phyloP scores from a whole-genome alignment of 2,113 vertebrate genomes.

The Meles meles region DNA sequence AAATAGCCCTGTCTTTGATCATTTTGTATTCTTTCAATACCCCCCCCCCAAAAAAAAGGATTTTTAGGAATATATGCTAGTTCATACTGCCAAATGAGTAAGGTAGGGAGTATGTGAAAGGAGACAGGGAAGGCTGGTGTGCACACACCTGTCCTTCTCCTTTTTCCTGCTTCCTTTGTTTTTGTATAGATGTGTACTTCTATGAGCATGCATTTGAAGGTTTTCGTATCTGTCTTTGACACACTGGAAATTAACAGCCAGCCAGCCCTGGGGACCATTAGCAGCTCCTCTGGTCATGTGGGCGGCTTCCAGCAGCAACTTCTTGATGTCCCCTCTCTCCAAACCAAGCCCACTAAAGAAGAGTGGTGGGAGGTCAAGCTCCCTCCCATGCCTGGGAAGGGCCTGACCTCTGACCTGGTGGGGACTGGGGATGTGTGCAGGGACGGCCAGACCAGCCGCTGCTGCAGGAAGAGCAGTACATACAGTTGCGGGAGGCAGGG shows the following conservation, averaged over 20 bases:
- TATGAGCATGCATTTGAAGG: background rate
- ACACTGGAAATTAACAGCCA: background rate
- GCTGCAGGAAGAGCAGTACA: fast-evolving
- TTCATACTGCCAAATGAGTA: background rate
- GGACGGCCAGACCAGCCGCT: fast-evolving
- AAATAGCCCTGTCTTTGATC: slow-evolving; percentile 29
- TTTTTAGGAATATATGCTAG: background rate
- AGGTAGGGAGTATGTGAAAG: fast-evolving
- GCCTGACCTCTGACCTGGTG: fast-evolving
- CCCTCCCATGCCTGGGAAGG: background rate
- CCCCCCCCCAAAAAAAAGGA: background rate
- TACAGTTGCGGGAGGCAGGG: fast-evolving
- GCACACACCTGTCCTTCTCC: fast-evolving
- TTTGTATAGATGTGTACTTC: background rate
- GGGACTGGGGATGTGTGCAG: fast-evolving
- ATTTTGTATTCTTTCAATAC: slow-evolving; percentile 18
- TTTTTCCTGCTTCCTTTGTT: too few relatives aligned
- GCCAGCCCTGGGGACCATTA: background rate
- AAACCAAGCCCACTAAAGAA: background rate
- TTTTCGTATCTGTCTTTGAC: background rate
- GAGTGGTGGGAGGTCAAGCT: background rate
- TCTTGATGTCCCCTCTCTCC: background rate
- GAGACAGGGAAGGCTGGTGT: fast-evolving
- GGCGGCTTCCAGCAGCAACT: background rate
- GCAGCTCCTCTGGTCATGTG: background rate